phyloP scores from a whole-genome alignment of 2,888 invertebrate genomes.

The Zelleria hepariella region DNA sequence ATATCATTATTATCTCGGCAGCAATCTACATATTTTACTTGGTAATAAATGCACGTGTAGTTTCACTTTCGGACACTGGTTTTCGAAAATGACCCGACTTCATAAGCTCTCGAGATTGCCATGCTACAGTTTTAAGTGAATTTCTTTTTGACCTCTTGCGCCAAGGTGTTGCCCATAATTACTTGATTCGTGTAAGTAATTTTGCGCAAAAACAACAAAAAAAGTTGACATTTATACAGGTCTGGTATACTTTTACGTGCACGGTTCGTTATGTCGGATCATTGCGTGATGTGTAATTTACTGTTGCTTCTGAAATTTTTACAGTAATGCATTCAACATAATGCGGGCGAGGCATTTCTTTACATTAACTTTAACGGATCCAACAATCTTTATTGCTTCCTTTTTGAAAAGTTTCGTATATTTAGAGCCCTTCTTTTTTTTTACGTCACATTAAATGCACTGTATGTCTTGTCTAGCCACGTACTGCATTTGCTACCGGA shows the following conservation, averaged over 20 bases:
- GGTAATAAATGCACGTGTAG: conserved; percentile 68
- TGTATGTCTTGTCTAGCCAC: neutral
- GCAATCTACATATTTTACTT: conserved; percentile 72
- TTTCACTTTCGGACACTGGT: conserved; percentile 71
- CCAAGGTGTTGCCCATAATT: conserved; percentile 64
- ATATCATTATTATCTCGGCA: conserved; percentile 70
- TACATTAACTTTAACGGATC: neutral
- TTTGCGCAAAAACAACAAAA: conserved; percentile 47
- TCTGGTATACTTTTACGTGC: neutral
- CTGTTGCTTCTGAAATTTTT: conserved; percentile 1
- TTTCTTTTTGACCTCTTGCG: conserved; percentile 70
- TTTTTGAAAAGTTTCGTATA: neutral
- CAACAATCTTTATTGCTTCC: neutral
- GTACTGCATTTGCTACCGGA: too few species aligned
- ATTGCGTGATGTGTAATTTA: neutral
- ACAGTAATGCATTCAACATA: neutral
- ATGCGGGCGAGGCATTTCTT: neutral
- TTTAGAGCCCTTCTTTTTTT: neutral
- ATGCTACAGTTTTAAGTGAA: conserved; percentile 70
- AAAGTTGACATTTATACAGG: conserved; percentile 43
- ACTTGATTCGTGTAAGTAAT: conserved; percentile 53
- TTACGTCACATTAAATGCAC: neutral
- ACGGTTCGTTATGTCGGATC: neutral
- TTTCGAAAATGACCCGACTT: conserved; percentile 69
- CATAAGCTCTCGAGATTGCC: conserved; percentile 62